Evolutionary conservation across 1,140 invertebrate genomes (phyloP).

Genomic region (Diabrotica undecimpunctata): DNA sequence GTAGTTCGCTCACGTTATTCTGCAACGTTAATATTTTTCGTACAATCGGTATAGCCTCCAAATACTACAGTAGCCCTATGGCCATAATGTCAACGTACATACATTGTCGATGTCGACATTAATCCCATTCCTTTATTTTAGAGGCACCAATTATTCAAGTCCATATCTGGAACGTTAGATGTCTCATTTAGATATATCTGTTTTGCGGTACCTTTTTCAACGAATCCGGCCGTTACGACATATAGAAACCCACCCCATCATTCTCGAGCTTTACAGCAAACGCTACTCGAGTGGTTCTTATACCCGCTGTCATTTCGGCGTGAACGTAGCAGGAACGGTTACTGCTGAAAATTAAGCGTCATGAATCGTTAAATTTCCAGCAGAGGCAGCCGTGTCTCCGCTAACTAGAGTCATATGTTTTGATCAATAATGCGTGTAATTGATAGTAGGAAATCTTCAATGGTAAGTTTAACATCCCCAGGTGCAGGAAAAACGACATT

Average conservation of each 20-base stretch:
- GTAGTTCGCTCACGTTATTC: no score
- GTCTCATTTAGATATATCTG: no score
- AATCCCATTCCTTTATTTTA: no score
- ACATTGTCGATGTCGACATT: no score
- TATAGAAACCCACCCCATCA: not conserved
- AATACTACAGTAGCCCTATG: no score
- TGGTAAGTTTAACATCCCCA: not conserved
- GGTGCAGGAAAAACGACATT: not conserved
- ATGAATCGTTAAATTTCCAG: constrained; percentile 19
- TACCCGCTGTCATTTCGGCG: not conserved
- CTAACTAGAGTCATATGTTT: constrained; percentile 26
- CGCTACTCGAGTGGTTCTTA: not conserved
- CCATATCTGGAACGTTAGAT: no score
- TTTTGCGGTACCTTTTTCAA: no score
- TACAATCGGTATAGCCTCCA: no score
- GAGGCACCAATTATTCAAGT: no score
- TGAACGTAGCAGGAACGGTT: not conserved
- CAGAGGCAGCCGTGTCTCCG: constrained; percentile 11
- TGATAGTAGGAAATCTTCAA: constrained; percentile 19
- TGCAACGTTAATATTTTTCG: no score
- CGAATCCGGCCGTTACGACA: no score
- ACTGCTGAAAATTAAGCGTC: constrained; percentile 25
- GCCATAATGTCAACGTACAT: no score
- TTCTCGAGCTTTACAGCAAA: not conserved
- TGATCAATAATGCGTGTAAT: constrained; percentile 31